Conservation (phyloP, 2,113 vertebrate genomes). For the Prionailurus viverrinus region DNA sequence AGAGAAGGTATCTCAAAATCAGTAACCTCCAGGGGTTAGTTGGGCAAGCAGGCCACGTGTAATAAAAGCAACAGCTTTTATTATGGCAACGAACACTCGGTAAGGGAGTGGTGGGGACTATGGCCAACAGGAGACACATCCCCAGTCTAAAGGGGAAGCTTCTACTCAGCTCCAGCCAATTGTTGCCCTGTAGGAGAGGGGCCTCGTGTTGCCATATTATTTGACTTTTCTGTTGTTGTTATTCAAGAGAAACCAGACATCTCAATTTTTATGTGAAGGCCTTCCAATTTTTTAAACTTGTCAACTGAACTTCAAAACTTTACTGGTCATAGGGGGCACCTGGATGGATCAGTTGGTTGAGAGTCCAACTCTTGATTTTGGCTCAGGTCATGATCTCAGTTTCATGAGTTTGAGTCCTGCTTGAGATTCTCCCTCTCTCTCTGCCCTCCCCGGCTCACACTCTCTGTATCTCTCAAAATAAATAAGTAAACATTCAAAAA, state of each 20-base stretch:
- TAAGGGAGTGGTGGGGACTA: not conserved
- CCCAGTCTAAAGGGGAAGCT: not conserved
- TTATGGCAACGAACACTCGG: not conserved
- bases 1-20: not conserved
- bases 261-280: not conserved
- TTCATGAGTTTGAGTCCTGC: no score
- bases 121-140: not conserved
- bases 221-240: not conserved
- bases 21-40: not conserved
- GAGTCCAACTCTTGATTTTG: no score
- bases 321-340: not conserved
- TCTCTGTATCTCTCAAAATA: no score
- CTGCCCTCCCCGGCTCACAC: no score
- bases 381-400: no score
- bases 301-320: not conserved
- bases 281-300: not conserved
- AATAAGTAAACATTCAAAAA: no score
- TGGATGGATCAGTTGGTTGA: no score
- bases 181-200: not conserved
- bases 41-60: not conserved
- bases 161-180: not conserved
- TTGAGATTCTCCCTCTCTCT: no score
- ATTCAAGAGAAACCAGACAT: slow-evolving; percentile 10
- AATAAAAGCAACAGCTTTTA: not conserved
- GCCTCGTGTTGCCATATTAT: not conserved